Evolutionary conservation across 2,797 vertebrate species (phyloP), one percentile per base, ranked within the genome.

Genomic region (Scomberomorus guttatus): DNA sequence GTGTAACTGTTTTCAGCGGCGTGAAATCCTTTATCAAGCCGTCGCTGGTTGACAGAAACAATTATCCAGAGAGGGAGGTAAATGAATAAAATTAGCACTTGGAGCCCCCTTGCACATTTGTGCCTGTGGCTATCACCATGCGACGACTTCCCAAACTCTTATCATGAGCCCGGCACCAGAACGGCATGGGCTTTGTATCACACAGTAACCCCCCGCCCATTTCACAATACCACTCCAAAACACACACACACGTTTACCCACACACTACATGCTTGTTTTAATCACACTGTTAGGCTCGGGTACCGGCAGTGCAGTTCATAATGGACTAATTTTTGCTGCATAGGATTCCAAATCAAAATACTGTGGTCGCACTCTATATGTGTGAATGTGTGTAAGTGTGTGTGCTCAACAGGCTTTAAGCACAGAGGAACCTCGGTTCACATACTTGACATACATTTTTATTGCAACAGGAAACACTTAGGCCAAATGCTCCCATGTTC

Each of bases 81-180:
- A 95, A 95, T 94, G 93, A 95, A 94, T 94, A 94, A 94, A 95
- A 95, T 94, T 93, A 94, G 91, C 91, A 93, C 93, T 90, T 39
- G 74, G 69, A 92, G 89, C 89, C 90, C 91, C 89, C 69, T 89
- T 89, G 90, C 93, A 90, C 90, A 87, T 89, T 93, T 89, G 85
- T 78, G 92, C 94, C 91, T 24, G 80, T 92, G 91, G 92, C 92
- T 74, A 92, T 93, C 88, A 83, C 89, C 84, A 74, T 80, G 87
- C 72, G 65, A 91, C 81, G 76, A 90, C 90, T 93, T 93, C 87
- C 87, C 82, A 93, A 93, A 94, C 87, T 94, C 90, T 94, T 93
- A 94, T 93, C 90, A 81, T 37, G 82, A 83, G 86, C 85, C 64
- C 65, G 50, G 79, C 86, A 84, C 75, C 77, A 86, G 78, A 90